Evolutionary conservation across 2,797 vertebrate species (phyloP).

Genomic region (Gambelia wislizenii): DNA sequence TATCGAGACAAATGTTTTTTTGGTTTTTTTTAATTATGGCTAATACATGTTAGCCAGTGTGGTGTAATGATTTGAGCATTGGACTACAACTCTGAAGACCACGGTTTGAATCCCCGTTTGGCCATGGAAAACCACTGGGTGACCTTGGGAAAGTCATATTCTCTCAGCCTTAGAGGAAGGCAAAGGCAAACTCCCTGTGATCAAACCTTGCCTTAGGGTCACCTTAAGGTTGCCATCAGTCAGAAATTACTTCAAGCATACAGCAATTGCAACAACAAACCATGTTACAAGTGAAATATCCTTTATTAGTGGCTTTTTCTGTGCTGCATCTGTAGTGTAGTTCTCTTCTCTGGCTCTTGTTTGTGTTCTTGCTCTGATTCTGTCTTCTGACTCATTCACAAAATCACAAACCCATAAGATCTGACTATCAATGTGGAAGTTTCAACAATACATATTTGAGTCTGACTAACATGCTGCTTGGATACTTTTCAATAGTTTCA

Average conservation of each 20-base stretch:
- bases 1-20: constrained; percentile 54
- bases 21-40: constrained; percentile 31
- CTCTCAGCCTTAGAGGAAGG: no score
- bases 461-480: constrained; percentile 62
- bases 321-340: constrained; percentile 66
- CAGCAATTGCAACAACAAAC: constrained; percentile 22
- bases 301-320: constrained; percentile 65
- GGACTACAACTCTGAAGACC: no score
- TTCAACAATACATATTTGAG: constrained; percentile 72
- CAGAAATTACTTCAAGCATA: no score
- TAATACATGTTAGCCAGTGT: no score
- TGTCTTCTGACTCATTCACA: constrained; percentile 66
- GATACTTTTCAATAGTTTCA: constrained; percentile 62
- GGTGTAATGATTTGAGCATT: no score
- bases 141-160: no score
- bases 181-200: no score
- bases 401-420: constrained; percentile 67
- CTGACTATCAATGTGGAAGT: constrained; percentile 67
- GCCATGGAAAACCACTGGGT: no score
- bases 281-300: no score
- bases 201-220: no score
- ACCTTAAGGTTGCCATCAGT: no score
- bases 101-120: no score
- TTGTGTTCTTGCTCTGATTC: neutral
- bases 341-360: constrained; percentile 59